phyloP scores from a whole-genome alignment of 2,113 vertebrate species.

The Microcebus jonahi region DNA sequence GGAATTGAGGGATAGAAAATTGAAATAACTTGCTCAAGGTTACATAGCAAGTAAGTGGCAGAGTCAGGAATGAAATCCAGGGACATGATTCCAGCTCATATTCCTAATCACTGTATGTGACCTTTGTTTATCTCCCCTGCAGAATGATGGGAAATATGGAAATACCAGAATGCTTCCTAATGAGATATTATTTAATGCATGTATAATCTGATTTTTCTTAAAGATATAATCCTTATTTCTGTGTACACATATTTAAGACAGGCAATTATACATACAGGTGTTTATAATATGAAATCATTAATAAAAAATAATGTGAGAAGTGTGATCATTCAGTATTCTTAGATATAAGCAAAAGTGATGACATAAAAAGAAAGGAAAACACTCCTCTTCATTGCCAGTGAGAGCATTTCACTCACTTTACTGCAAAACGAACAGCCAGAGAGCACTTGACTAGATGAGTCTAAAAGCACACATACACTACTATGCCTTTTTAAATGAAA shows the following conservation, averaged over 20 bases:
- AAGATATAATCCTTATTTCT: background rate
- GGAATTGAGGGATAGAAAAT: background rate
- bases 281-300: constrained; percentile 46
- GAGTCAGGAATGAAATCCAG: background rate
- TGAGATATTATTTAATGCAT: background rate
- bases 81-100: background rate
- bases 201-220: background rate
- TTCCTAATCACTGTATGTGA: background rate
- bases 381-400: background rate
- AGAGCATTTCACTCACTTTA: background rate
- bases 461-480: background rate
- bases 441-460: background rate
- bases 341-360: background rate
- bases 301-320: constrained; percentile 32
- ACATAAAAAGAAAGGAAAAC: constrained; percentile 16
- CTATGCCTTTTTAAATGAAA: constrained; percentile 53
- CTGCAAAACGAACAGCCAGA: constrained; percentile 2
- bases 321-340: background rate
- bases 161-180: background rate
- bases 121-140: background rate
- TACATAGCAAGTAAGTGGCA: background rate
- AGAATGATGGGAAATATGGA: background rate
- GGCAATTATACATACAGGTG: background rate
- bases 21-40: background rate
- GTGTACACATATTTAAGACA: constrained; percentile 8